Evolutionary conservation across 2,113 vertebrate species (phyloP).

Genomic region (Uria aalge): DNA sequence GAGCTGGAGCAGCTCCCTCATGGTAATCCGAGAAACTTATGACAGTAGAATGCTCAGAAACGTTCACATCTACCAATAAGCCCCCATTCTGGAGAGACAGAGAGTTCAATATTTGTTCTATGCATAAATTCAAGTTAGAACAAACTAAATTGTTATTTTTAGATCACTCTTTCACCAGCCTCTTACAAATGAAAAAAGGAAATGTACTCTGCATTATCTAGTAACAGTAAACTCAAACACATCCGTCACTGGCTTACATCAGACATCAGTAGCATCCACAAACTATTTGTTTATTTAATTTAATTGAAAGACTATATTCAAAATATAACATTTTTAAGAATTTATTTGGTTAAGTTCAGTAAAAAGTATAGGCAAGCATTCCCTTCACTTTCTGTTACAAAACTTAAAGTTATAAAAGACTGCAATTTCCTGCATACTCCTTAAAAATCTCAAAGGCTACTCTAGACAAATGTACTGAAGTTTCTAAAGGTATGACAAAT

Average conservation of each 20-base stretch:
- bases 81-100: slow-evolving; percentile 79
- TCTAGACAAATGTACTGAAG: background rate
- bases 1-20: slow-evolving; percentile 89
- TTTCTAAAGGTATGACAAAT: background rate
- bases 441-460: background rate
- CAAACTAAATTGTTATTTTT: background rate
- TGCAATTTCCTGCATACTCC: background rate
- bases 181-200: background rate
- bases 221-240: background rate
- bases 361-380: background rate
- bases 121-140: background rate
- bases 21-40: slow-evolving; percentile 91
- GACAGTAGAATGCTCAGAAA: slow-evolving; percentile 84
- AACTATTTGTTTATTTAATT: background rate
- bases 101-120: background rate
- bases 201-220: background rate
- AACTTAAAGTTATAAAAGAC: background rate
- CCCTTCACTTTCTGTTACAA: background rate
- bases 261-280: background rate
- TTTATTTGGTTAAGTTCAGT: background rate
- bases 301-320: background rate
- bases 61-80: slow-evolving; percentile 87
- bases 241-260: background rate
- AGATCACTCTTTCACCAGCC: background rate
- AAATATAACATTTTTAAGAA: background rate